These are phyloP conservation scores for Emys orbicularis DNA, from an alignment of 2,797 vertebrate genomes.

Conservation along the genomic window DNA sequence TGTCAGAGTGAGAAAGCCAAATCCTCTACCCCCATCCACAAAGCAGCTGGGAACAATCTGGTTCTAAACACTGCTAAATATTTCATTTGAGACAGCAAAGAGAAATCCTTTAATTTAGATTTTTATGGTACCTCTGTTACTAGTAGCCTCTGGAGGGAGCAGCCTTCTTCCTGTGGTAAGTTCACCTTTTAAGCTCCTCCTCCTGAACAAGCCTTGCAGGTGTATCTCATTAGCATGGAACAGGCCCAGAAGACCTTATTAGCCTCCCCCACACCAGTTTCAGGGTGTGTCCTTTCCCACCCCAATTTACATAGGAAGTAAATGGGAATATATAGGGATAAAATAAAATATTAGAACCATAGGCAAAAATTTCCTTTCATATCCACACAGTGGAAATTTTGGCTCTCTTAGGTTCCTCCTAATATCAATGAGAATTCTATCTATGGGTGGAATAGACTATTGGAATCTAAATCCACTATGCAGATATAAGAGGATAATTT, in stretches of 20 bases:
- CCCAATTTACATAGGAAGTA: not conserved
- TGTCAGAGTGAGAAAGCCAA: not conserved
- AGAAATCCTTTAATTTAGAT: not conserved
- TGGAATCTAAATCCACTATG: not conserved
- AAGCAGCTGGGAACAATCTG: not conserved
- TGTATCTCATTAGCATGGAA: too few species aligned
- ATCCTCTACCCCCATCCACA: not conserved
- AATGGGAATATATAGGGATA: not conserved
- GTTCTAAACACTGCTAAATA: not conserved
- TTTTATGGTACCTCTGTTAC: not conserved
- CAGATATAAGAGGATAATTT: not conserved
- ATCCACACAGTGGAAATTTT: not conserved
- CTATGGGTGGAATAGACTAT: fast-evolving
- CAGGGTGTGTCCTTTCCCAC: too few species aligned
- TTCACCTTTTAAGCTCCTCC: too few species aligned
- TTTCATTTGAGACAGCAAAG: not conserved
- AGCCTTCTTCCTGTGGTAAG: too few species aligned
- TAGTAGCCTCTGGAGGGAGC: too few species aligned
- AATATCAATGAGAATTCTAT: not conserved
- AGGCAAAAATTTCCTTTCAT: not conserved
- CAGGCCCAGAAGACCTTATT: too few species aligned
- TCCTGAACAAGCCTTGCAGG: too few species aligned
- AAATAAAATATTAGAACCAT: not conserved
- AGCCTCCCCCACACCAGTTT: too few species aligned
- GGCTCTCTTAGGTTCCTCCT: not conserved